These are phyloP conservation scores for Cynodonichthys magdalenae DNA, from an alignment of 2,797 vertebrate species.

Conservation along the genomic window DNA sequence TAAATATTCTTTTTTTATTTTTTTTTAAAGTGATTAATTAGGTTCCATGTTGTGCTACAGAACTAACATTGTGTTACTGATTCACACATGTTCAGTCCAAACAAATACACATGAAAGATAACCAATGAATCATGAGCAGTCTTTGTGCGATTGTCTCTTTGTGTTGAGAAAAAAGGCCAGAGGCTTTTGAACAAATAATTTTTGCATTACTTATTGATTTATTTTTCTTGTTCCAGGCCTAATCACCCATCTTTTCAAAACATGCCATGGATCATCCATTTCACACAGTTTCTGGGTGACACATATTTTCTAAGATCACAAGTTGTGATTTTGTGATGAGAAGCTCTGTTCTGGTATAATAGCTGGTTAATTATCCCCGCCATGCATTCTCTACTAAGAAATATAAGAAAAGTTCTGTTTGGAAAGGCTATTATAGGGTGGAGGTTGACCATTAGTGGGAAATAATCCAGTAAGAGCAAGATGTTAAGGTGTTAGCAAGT, in stretches of 20 bases:
- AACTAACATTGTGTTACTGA: slow-evolving; percentile 46
- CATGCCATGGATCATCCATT: slow-evolving; percentile 9
- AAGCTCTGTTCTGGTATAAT: neutral
- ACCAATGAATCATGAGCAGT: slow-evolving; percentile 5
- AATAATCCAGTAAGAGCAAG: too few species aligned
- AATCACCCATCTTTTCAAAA: neutral
- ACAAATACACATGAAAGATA: slow-evolving; percentile 49
- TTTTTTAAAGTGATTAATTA: slow-evolving; percentile 62
- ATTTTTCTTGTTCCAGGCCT: neutral
- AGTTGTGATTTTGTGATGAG: neutral
- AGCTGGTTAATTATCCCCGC: neutral
- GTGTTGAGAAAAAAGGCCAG: slow-evolving; percentile 23
- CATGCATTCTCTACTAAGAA: neutral
- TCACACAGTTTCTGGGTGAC: neutral
- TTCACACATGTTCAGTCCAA: slow-evolving; percentile 41
- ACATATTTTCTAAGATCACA: neutral
- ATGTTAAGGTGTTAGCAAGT: too few species aligned
- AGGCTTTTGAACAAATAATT: slow-evolving; percentile 10
- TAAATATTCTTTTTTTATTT: slow-evolving; percentile 43
- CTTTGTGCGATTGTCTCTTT: slow-evolving; percentile 15
- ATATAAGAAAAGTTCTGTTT: neutral
- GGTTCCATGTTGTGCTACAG: slow-evolving; percentile 33
- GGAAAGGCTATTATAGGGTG: neutral
- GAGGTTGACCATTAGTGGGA: neutral
- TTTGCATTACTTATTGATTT: slow-evolving; percentile 1